Conservation (phyloP, 2,113 vertebrate genomes). For the Eulemur macaco region DNA sequence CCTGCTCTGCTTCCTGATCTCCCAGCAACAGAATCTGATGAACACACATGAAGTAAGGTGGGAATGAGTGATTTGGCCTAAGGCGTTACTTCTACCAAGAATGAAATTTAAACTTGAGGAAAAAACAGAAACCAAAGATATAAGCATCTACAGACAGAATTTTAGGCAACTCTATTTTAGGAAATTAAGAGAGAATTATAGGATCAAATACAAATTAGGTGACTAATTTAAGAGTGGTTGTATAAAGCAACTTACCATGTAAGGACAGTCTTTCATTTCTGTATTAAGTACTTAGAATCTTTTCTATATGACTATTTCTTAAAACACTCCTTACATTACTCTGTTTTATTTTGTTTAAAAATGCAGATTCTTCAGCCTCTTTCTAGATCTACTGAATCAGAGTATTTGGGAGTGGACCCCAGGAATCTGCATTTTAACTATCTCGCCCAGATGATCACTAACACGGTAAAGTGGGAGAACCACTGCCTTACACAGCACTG, state of each 20-base stretch:
- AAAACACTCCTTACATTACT: not conserved
- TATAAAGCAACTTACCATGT: not conserved
- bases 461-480: too few species aligned
- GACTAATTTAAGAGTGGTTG: not conserved
- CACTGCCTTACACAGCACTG: fast-evolving
- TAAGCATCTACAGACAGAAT: not conserved
- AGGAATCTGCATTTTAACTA: not conserved
- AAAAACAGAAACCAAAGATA: not conserved
- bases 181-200: not conserved
- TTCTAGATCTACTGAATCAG: not conserved
- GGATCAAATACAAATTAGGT: not conserved
- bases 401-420: not conserved
- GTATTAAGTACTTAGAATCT: not conserved
- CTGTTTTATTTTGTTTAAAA: constrained; percentile 1
- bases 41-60: not conserved
- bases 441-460: not conserved
- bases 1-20: not conserved
- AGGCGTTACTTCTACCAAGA: not conserved
- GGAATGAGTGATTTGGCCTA: not conserved
- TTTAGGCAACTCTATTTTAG: not conserved
- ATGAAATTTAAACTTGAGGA: not conserved
- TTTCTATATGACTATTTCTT: not conserved
- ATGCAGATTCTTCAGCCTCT: not conserved
- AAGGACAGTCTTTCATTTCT: not conserved
- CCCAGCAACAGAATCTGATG: not conserved